A percentile compares a stretch with the other conserved stretches of the same genome.
Evolutionary conservation across 2,797 vertebrate species (phyloP).

Genomic region (Sylvia borin): DNA sequence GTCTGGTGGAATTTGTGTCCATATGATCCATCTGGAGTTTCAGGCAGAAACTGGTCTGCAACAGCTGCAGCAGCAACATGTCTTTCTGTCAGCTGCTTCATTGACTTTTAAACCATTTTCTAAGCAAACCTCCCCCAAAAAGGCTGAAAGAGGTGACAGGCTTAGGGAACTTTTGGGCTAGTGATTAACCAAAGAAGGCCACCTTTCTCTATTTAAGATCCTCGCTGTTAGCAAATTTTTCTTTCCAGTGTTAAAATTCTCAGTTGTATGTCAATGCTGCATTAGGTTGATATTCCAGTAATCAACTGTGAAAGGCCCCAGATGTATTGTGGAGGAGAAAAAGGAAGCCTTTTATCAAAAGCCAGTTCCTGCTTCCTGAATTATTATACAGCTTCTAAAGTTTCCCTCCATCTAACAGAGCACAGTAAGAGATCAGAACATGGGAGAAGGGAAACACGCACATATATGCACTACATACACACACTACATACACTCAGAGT

Average conservation of each 20-base stretch:
- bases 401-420: constrained; percentile 58
- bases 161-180: constrained; percentile 42
- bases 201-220: constrained; percentile 60
- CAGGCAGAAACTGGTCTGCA: neutral
- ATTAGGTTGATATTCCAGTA: constrained; percentile 69
- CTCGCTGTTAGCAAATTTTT: constrained; percentile 28
- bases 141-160: neutral
- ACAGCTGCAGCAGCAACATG: neutral
- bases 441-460: constrained; percentile 22
- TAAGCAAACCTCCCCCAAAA: neutral
- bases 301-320: constrained; percentile 75
- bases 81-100: neutral
- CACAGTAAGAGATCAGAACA: constrained; percentile 35
- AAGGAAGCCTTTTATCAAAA: constrained; percentile 79
- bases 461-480: neutral
- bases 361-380: constrained; percentile 78
- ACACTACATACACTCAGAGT: neutral
- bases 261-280: constrained; percentile 58
- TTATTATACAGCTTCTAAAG: constrained; percentile 66
- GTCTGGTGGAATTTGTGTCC: neutral
- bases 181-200: constrained; percentile 40
- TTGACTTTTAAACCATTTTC: constrained; percentile 9
- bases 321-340: constrained; percentile 67
- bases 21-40: neutral
- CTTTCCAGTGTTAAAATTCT: constrained; percentile 56